Evolutionary conservation across 2,113 vertebrate species (phyloP).

Genomic region (Leucosticte australis): DNA sequence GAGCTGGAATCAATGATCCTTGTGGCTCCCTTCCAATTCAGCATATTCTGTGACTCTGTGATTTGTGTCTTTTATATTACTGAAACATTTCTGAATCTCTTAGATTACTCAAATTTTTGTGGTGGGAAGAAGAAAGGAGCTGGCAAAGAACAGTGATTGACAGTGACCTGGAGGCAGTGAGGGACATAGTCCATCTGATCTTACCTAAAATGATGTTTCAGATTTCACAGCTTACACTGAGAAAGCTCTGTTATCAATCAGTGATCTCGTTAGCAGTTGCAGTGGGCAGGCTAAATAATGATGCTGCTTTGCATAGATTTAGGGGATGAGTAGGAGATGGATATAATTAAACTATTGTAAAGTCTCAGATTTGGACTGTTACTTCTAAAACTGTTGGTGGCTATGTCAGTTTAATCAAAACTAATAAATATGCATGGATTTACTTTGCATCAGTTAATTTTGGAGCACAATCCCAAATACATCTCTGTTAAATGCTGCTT

Average conservation of each 20-base stretch:
- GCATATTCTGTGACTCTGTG: background rate
- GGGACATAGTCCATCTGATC: background rate
- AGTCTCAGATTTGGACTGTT: background rate
- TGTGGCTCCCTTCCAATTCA: background rate
- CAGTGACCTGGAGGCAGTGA: background rate
- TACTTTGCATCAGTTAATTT: background rate
- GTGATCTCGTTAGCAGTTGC: background rate
- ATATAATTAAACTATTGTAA: background rate
- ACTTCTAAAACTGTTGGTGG: background rate
- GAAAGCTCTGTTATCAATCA: background rate
- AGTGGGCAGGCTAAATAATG: slow-evolving; percentile 6
- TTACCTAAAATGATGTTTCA: background rate
- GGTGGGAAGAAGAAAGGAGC: background rate
- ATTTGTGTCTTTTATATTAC: background rate
- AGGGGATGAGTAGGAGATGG: background rate
- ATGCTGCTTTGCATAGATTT: background rate
- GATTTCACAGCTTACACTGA: background rate
- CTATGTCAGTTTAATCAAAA: background rate
- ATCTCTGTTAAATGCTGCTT: background rate
- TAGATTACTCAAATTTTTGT: background rate
- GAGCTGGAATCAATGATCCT: background rate
- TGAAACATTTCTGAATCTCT: background rate
- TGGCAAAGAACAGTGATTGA: background rate
- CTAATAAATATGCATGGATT: background rate
- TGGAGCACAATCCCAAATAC: background rate